Conservation (phyloP, 2,888 invertebrate species). For the Melolontha melolontha region DNA sequence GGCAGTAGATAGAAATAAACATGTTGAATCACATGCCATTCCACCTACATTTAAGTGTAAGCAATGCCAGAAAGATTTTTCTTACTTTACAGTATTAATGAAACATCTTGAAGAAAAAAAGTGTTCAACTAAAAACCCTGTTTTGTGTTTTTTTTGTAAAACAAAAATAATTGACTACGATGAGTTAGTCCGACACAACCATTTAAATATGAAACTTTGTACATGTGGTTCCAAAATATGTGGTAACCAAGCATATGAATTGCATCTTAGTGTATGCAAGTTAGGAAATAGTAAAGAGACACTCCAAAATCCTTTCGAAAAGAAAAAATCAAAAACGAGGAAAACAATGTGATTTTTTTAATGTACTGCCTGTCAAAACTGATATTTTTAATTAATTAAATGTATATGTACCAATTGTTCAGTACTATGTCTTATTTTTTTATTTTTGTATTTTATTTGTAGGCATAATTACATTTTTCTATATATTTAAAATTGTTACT, state of each 20-base stretch:
- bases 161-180: slow-evolving; percentile 39
- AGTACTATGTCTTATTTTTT: slow-evolving; percentile 23
- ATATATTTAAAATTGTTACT: slow-evolving; percentile 18
- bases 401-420: slow-evolving; percentile 14
- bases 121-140: slow-evolving; percentile 33
- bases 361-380: slow-evolving; percentile 6
- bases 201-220: slow-evolving; percentile 41
- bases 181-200: slow-evolving; percentile 42
- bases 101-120: slow-evolving; percentile 44
- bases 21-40: slow-evolving; percentile 45
- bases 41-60: slow-evolving; percentile 45
- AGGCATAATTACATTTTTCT: slow-evolving; percentile 1
- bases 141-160: slow-evolving; percentile 41
- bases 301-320: slow-evolving; percentile 21
- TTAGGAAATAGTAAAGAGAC: slow-evolving; percentile 21
- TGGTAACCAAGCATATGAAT: slow-evolving; percentile 43
- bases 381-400: slow-evolving; percentile 21
- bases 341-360: slow-evolving; percentile 14
- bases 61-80: slow-evolving; percentile 42
- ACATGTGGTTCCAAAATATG: slow-evolving; percentile 40
- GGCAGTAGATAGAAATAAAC: slow-evolving; percentile 46
- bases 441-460: slow-evolving; percentile 34
- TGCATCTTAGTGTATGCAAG: slow-evolving; percentile 39
- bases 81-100: slow-evolving; percentile 46
- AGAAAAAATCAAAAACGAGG: slow-evolving; percentile 28